These are phyloP conservation scores for Parapristionchus giblindavisi DNA, from an alignment of 2,888 invertebrate species.

Conservation along the genomic window DNA sequence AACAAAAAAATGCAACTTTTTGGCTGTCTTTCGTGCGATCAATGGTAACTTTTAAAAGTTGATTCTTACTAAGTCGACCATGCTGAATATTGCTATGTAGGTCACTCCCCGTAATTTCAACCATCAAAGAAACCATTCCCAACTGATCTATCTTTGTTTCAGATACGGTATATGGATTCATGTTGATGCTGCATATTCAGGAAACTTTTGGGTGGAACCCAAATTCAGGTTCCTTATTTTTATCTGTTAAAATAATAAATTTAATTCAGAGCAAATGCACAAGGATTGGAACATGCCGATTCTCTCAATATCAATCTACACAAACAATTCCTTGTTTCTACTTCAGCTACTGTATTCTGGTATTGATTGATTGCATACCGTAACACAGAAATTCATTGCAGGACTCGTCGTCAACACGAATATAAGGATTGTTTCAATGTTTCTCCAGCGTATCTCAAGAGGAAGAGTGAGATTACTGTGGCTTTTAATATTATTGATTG, in stretches of 20 bases:
- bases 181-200: constrained; percentile 91
- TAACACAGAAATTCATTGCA: neutral
- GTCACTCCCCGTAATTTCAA: no score
- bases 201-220: constrained; percentile 92
- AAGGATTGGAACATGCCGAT: constrained; percentile 74
- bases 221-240: constrained; percentile 82
- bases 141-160: constrained; percentile 80
- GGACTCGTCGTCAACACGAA: constrained; percentile 33
- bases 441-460: constrained; percentile 36
- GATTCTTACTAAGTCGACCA: no score
- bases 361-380: constrained; percentile 26
- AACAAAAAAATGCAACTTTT: no score
- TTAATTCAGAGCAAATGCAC: no score
- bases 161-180: constrained; percentile 82
- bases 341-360: constrained; percentile 42
- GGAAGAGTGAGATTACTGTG: constrained; percentile 18
- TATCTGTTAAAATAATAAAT: neutral
- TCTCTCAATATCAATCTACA: constrained; percentile 48
- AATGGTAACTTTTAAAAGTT: constrained; percentile 82
- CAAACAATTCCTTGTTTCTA: constrained; percentile 46
- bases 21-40: no score
- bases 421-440: constrained; percentile 38
- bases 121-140: no score
- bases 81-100: no score
- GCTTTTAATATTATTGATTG: no score